Conservation (phyloP, 2,113 vertebrate genomes). For the Pteruthius melanotis region DNA sequence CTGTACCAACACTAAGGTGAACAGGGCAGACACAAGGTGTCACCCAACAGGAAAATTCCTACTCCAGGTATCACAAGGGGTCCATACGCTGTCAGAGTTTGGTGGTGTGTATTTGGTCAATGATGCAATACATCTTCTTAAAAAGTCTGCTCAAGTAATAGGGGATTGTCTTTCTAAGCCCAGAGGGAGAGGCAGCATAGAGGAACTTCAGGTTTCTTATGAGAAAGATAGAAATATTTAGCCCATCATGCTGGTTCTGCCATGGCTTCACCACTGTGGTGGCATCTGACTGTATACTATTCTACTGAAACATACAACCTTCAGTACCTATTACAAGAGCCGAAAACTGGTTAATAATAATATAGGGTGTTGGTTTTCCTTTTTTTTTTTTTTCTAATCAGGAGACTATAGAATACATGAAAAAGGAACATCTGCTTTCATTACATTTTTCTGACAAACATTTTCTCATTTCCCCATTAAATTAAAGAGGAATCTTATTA, state of each 20-base stretch:
- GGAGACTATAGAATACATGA: background rate
- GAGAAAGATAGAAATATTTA: background rate
- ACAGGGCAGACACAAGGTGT: background rate
- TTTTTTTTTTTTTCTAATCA: background rate
- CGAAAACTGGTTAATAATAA: background rate
- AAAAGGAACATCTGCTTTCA: background rate
- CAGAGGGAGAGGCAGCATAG: background rate
- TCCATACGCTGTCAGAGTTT: background rate
- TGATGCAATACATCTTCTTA: accelerated
- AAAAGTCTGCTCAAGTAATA: background rate
- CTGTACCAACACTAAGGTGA: background rate
- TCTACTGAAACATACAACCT: background rate
- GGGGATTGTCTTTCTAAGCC: background rate
- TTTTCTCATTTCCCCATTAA: background rate
- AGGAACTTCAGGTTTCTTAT: background rate
- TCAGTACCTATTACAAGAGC: background rate
- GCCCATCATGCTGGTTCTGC: background rate
- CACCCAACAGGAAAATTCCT: background rate
- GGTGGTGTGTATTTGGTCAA: background rate
- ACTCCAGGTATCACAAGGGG: background rate
- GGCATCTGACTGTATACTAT: background rate
- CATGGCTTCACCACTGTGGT: background rate
- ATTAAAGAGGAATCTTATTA: background rate
- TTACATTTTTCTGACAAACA: background rate
- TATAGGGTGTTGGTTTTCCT: background rate